Conservation (phyloP, 2,113 vertebrate genomes). For the Antigone vipio region DNA sequence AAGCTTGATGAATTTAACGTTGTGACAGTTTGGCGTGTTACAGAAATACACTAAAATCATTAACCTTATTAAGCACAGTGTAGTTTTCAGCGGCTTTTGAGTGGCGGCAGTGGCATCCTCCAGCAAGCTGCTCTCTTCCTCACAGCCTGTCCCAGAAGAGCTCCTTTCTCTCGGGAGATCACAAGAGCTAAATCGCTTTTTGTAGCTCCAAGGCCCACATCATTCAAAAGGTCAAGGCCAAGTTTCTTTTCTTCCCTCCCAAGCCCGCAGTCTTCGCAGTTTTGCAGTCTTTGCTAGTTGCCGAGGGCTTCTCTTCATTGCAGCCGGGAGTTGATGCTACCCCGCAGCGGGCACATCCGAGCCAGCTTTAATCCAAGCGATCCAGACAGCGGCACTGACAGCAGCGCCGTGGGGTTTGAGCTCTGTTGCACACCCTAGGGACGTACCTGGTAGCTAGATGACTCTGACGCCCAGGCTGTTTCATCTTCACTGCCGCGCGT, state of each 20-base stretch:
- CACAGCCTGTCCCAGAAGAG: not conserved
- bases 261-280: not conserved
- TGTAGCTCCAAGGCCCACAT: not conserved
- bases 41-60: not conserved
- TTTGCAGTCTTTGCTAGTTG: not conserved
- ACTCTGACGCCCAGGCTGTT: not conserved
- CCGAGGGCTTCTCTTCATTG: not conserved
- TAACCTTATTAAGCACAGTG: not conserved
- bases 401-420: not conserved
- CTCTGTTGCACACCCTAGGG: not conserved
- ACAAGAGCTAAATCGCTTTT: not conserved
- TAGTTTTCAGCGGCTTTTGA: not conserved
- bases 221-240: constrained; percentile 3
- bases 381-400: not conserved
- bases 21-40: not conserved
- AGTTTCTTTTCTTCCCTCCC: not conserved
- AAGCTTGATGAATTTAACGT: not conserved
- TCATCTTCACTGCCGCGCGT: not conserved
- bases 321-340: not conserved
- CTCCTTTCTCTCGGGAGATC: not conserved
- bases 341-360: not conserved
- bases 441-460: not conserved
- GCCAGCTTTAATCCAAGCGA: not conserved
- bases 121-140: not conserved
- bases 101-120: not conserved